These are phyloP conservation scores for Lanius ludovicianus DNA, from an alignment of 2,113 vertebrate genomes.

Conservation along the genomic window DNA sequence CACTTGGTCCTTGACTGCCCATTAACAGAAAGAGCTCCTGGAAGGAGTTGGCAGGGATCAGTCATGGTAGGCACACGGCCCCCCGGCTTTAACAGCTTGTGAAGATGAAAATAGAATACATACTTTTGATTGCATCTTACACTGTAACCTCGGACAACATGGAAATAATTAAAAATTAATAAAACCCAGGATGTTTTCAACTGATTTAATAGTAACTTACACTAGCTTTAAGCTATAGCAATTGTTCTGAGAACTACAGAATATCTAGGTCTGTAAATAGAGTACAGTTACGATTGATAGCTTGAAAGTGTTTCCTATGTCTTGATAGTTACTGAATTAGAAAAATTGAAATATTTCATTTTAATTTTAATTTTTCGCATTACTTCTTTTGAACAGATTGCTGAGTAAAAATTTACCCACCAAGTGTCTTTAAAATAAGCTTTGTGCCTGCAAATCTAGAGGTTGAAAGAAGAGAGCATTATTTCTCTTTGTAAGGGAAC, in stretches of 20 bases:
- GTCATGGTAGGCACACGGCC: not conserved
- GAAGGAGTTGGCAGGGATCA: not conserved
- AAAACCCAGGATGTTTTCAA: not conserved
- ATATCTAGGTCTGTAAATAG: not conserved
- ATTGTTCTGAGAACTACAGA: not conserved
- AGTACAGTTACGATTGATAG: not conserved
- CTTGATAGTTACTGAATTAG: not conserved
- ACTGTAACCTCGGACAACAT: not conserved
- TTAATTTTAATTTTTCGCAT: not conserved
- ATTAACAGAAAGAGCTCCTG: not conserved
- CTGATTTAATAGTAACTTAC: not conserved
- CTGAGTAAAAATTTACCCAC: not conserved
- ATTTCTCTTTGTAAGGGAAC: not conserved
- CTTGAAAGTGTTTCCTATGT: not conserved
- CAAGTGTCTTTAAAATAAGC: not conserved
- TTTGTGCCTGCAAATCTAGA: not conserved
- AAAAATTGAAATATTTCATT: not conserved
- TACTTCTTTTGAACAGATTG: not conserved
- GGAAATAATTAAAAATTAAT: not conserved
- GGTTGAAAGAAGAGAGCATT: not conserved
- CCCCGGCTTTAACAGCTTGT: not conserved
- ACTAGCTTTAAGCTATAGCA: not conserved
- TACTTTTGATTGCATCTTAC: not conserved
- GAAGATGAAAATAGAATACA: not conserved
- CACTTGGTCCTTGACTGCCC: not conserved